phyloP scores from a whole-genome alignment of 2,888 invertebrate species.

The Standfussiana lucernea region DNA sequence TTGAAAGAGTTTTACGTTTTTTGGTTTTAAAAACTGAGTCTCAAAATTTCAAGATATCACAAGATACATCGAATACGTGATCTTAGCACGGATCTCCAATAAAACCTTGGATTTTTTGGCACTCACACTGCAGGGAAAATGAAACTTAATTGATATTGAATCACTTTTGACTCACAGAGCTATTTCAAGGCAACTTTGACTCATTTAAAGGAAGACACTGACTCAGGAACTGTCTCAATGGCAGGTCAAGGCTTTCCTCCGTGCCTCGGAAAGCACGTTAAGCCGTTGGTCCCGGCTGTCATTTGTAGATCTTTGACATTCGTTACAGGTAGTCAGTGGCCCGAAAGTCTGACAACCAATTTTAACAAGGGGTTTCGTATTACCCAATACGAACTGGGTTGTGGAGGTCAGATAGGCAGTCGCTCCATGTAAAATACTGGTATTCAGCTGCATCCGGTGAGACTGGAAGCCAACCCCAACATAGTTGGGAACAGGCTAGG shows the following conservation, averaged over 20 bases:
- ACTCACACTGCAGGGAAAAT: neutral
- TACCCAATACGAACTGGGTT: too few species aligned
- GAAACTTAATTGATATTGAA: slow-evolving; percentile 4
- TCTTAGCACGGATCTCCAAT: neutral
- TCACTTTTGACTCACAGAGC: slow-evolving; percentile 10
- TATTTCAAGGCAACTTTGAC: slow-evolving; percentile 10
- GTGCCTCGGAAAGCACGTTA: too few species aligned
- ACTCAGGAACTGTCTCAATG: neutral
- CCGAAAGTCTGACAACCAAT: too few species aligned
- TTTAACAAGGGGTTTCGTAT: too few species aligned
- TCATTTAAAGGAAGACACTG: neutral
- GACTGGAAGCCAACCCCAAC: too few species aligned
- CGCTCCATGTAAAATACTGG: too few species aligned
- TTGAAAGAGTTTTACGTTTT: neutral
- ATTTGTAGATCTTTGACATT: too few species aligned
- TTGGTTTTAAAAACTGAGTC: neutral
- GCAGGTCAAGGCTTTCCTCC: neutral
- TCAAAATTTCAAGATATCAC: neutral
- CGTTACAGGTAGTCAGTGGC: too few species aligned
- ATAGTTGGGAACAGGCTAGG: too few species aligned
- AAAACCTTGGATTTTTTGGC: slow-evolving; percentile 27
- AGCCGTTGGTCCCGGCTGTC: too few species aligned
- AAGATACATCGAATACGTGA: neutral
- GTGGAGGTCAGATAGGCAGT: too few species aligned
- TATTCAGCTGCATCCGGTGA: too few species aligned